These are phyloP conservation scores for Panurus biarmicus DNA, from an alignment of 2,113 vertebrate genomes.

Conservation along the genomic window DNA sequence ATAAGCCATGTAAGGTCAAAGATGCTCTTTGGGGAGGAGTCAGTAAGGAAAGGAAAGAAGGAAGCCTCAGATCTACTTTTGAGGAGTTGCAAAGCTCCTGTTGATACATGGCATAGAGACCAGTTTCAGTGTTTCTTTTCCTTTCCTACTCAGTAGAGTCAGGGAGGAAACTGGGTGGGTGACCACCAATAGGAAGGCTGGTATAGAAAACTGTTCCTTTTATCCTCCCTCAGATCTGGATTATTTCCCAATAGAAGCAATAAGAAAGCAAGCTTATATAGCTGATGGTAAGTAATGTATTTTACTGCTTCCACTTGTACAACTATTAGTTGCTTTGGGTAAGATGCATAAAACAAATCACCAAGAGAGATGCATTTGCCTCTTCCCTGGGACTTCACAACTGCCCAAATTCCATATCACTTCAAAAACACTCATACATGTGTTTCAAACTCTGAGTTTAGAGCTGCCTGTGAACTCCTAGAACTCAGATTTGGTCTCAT, in stretches of 20 bases:
- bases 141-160: background rate
- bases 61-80: background rate
- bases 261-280: background rate
- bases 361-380: rapidly evolving
- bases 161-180: background rate
- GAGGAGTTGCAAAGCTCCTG: background rate
- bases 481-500: background rate
- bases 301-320: background rate
- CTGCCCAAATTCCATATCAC: rapidly evolving
- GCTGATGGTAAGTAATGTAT: slow-evolving; percentile 7
- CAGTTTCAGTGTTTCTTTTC: background rate
- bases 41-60: background rate
- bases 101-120: background rate
- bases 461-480: background rate
- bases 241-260: background rate
- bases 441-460: background rate
- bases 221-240: background rate
- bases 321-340: background rate
- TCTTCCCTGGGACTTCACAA: rapidly evolving
- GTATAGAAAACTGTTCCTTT: background rate
- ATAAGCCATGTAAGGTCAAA: rapidly evolving
- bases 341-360: background rate
- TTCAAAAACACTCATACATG: background rate
- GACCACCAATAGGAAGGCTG: background rate
- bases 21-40: rapidly evolving